Percentiles rank a stretch among this genome's conserved stretches.
phyloP scores from a whole-genome alignment of 2,113 vertebrate species.

The Nothobranchius furzeri region DNA sequence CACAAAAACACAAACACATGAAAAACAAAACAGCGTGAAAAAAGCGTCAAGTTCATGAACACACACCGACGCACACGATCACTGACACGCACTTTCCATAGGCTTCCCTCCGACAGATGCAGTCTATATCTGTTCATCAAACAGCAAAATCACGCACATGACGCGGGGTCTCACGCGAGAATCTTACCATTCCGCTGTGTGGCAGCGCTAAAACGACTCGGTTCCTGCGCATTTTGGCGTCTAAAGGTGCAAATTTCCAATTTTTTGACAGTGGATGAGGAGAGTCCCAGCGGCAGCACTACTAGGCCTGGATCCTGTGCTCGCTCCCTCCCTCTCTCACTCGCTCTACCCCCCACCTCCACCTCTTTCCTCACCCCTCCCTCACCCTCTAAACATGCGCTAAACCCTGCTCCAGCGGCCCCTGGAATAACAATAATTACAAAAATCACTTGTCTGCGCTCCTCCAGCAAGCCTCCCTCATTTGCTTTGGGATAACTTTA shows the following conservation, averaged over 20 bases:
- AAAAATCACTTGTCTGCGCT: slow-evolving; percentile 33
- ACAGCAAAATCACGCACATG: slow-evolving; percentile 63
- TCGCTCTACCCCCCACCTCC: neutral
- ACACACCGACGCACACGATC: slow-evolving; percentile 31
- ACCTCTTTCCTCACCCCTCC: neutral
- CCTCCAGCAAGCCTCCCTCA: slow-evolving; percentile 28
- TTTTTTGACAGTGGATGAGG: slow-evolving; percentile 80
- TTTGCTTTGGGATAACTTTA: slow-evolving; percentile 26
- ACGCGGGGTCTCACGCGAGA: slow-evolving; percentile 55
- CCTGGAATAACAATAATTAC: slow-evolving; percentile 31
- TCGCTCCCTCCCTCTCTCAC: slow-evolving; percentile 29
- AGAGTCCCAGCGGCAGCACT: slow-evolving; percentile 75
- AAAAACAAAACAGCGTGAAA: slow-evolving; percentile 12
- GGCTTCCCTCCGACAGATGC: slow-evolving; percentile 55
- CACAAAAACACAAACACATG: slow-evolving; percentile 18
- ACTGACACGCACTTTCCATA: slow-evolving; percentile 37
- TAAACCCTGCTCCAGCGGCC: slow-evolving; percentile 64
- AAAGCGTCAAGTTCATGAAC: slow-evolving; percentile 45
- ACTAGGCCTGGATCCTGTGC: slow-evolving; percentile 81
- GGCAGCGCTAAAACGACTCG: slow-evolving; percentile 37
- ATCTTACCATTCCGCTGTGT: slow-evolving; percentile 81
- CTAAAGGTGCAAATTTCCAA: slow-evolving; percentile 69
- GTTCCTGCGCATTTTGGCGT: slow-evolving; percentile 50
- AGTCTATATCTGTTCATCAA: slow-evolving; percentile 47
- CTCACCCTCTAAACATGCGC: slow-evolving; percentile 53